phyloP scores from a whole-genome alignment of 2,113 vertebrate species.

The Xiphophorus maculatus region DNA sequence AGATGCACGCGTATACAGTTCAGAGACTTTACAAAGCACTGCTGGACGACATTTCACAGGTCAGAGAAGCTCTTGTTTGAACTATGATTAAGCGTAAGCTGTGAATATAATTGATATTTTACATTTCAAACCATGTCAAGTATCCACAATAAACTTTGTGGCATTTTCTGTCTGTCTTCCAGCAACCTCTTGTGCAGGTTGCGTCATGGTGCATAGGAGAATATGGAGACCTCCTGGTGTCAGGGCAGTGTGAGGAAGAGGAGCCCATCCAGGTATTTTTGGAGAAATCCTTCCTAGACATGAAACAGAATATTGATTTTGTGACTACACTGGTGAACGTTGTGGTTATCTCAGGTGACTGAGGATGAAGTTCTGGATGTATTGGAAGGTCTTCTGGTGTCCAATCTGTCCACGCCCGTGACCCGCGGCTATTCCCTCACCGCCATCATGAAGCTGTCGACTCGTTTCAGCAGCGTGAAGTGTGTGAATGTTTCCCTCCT shows the following conservation, averaged over 20 bases:
- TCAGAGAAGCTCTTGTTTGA: conserved; percentile 60
- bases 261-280: conserved; percentile 93
- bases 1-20: conserved; percentile 98
- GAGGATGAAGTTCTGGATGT: conserved; percentile 99
- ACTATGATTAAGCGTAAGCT: conserved; percentile 2
- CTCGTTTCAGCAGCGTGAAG: conserved; percentile 96
- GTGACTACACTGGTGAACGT: not conserved
- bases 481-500: conserved; percentile 71
- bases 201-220: conserved; percentile 99
- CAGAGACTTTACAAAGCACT: conserved; percentile 99
- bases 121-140: not conserved
- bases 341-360: conserved; percentile 82
- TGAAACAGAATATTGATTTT: not conserved
- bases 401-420: conserved; percentile 94
- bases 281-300: not conserved
- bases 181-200: conserved; percentile 98
- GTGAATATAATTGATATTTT: not conserved
- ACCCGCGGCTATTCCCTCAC: conserved; percentile 96
- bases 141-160: not conserved
- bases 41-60: conserved; percentile 97
- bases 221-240: conserved; percentile 96
- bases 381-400: conserved; percentile 96
- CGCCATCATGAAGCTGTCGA: conserved; percentile 99
- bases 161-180: conserved; percentile 55
- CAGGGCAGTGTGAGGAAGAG: conserved; percentile 98